Percentiles rank a stretch among this genome's conserved stretches.
phyloP scores from a whole-genome alignment of 2,888 invertebrate species.

The Automeris io region DNA sequence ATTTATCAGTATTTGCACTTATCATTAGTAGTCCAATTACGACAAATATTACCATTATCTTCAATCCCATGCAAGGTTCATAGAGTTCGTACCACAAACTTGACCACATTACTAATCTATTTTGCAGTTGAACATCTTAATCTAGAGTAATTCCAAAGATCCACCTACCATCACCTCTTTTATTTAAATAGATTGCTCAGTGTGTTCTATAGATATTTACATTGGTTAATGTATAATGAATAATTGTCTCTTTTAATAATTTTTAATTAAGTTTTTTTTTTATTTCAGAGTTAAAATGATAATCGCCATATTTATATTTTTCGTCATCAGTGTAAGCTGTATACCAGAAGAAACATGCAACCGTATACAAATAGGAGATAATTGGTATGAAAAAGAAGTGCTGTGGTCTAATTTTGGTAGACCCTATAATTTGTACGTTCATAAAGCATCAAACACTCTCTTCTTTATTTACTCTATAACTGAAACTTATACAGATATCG shows the following conservation, averaged over 20 bases:
- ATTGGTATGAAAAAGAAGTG: constrained; percentile 40
- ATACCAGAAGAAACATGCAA: constrained; percentile 32
- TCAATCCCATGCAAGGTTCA: too few species aligned
- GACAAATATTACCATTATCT: too few species aligned
- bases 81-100: too few species aligned
- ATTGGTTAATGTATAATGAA: not conserved
- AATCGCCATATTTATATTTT: constrained; percentile 8
- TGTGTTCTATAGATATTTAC: too few species aligned
- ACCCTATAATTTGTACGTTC: constrained; percentile 43
- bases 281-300: constrained; percentile 19
- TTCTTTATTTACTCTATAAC: constrained; percentile 45
- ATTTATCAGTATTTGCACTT: too few species aligned
- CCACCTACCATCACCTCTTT: too few species aligned
- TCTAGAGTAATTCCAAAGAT: too few species aligned
- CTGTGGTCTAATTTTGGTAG: constrained; percentile 35
- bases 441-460: constrained; percentile 38
- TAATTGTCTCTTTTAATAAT: not conserved
- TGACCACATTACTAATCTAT: too few species aligned
- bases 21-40: too few species aligned
- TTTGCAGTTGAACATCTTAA: too few species aligned
- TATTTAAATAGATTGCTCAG: too few species aligned
- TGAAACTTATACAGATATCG: constrained; percentile 40
- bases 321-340: constrained; percentile 7
- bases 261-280: not conserved
- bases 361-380: constrained; percentile 33